A percentile compares a stretch with the other conserved stretches of the same genome.
Evolutionary conservation across 2,888 invertebrate genomes (phyloP).

Genomic region (Lepidocyrtoides sp.): DNA sequence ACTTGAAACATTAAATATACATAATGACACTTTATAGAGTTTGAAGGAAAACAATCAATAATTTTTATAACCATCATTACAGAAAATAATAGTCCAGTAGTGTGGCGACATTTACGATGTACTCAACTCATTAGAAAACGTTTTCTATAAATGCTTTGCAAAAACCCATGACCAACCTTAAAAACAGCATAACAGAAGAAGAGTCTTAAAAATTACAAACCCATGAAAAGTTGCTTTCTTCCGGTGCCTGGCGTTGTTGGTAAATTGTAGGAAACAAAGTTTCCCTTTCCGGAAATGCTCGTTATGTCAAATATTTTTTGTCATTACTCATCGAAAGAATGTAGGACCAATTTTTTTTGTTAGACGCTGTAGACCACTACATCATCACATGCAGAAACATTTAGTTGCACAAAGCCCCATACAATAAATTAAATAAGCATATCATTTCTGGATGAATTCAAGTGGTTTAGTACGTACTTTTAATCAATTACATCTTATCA

Average conservation of each 20-base stretch:
- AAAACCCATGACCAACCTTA: slow-evolving; percentile 80
- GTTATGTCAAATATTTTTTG: slow-evolving; percentile 83
- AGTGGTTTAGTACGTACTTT: not conserved
- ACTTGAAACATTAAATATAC: slow-evolving; percentile 31
- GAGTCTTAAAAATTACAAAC: not conserved
- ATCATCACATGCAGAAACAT: no score
- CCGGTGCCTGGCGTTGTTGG: not conserved
- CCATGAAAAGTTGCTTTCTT: slow-evolving; percentile 25
- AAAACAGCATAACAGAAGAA: no score
- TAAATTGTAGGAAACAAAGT: slow-evolving; percentile 12
- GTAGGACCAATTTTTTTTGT: slow-evolving; percentile 19
- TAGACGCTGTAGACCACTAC: not conserved
- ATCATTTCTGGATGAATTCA: not conserved
- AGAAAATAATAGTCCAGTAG: not conserved
- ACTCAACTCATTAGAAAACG: slow-evolving; percentile 75
- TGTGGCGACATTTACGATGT: slow-evolving; percentile 76
- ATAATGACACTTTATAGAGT: no score
- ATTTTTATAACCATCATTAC: not conserved
- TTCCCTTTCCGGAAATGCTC: slow-evolving; percentile 81
- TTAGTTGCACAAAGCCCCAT: not conserved
- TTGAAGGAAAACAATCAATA: not conserved
- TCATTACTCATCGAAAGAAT: slow-evolving; percentile 78
- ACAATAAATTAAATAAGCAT: not conserved
- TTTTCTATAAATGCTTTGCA: slow-evolving; percentile 61
- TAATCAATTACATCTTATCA: not conserved